phyloP scores from a whole-genome alignment of 2,888 invertebrate genomes.

The Seira ritae region DNA sequence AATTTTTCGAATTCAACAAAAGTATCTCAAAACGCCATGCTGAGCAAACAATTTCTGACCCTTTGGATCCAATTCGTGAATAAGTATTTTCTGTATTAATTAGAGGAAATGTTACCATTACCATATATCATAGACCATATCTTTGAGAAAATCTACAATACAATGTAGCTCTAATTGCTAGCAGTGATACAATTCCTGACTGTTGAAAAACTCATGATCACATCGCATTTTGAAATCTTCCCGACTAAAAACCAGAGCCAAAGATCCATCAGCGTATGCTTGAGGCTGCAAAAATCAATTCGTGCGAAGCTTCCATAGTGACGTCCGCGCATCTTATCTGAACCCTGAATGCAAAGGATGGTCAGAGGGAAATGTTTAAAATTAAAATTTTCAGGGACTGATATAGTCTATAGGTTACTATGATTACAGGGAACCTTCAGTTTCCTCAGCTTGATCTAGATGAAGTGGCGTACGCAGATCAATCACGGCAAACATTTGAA shows the following conservation, averaged over 20 bases:
- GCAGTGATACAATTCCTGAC: constrained; percentile 22
- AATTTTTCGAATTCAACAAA: too few species aligned
- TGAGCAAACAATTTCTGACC: constrained; percentile 19
- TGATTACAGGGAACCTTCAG: too few species aligned
- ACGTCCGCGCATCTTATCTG: constrained; percentile 36
- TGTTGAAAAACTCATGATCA: constrained; percentile 28
- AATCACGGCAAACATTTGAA: too few species aligned
- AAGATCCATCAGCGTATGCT: constrained; percentile 21
- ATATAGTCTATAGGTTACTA: too few species aligned
- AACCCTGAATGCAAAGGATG: neutral
- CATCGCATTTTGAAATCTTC: constrained; percentile 12
- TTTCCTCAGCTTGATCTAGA: neutral
- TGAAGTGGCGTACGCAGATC: too few species aligned
- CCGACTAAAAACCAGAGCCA: constrained; percentile 25
- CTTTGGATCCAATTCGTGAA: constrained; percentile 25
- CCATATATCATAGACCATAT: too few species aligned
- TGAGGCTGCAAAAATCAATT: constrained; percentile 24
- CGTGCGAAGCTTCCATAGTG: constrained; percentile 23
- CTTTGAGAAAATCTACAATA: constrained; percentile 18
- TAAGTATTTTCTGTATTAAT: neutral
- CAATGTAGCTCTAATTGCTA: constrained; percentile 21
- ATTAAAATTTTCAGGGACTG: too few species aligned
- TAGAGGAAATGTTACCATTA: too few species aligned
- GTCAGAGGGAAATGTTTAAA: constrained; percentile 23
- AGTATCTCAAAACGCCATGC: neutral